phyloP scores from a whole-genome alignment of 1,140 invertebrate species.

The Lasaia peninsularis region DNA sequence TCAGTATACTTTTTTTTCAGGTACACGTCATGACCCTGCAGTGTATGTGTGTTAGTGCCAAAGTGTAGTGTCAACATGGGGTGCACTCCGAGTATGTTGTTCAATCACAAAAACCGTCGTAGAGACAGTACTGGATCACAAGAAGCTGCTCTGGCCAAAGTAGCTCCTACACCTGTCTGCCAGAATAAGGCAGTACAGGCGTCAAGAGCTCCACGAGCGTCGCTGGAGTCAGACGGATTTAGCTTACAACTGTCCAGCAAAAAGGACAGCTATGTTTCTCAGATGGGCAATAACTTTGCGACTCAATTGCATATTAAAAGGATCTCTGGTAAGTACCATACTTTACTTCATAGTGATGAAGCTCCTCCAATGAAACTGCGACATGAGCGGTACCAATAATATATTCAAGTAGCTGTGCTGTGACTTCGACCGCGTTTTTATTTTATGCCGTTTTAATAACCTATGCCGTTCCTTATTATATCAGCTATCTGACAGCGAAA shows the following conservation, averaged over 20 bases:
- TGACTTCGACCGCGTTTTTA: no score
- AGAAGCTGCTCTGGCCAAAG: constrained; percentile 60
- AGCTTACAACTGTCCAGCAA: constrained; percentile 69
- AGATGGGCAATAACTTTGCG: constrained; percentile 76
- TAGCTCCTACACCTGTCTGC: constrained; percentile 55
- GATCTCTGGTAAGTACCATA: constrained; percentile 61
- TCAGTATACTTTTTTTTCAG: constrained; percentile 43
- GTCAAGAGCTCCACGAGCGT: constrained; percentile 58
- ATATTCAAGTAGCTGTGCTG: no score
- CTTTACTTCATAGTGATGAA: no score
- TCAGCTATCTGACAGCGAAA: no score
- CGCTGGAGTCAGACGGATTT: constrained; percentile 67
- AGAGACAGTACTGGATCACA: constrained; percentile 68
- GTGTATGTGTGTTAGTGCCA: constrained; percentile 56
- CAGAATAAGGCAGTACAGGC: constrained; percentile 64
- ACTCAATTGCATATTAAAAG: constrained; percentile 74
- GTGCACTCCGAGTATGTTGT: constrained; percentile 74
- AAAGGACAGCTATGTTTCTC: constrained; percentile 72
- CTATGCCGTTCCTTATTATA: no score
- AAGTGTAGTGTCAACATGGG: constrained; percentile 75
- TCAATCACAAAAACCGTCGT: constrained; percentile 72
- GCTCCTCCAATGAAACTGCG: no score
- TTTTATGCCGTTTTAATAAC: no score
- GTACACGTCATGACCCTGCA: constrained; percentile 35
- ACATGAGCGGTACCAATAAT: no score